Evolutionary conservation across 2,888 invertebrate genomes (phyloP), one percentile per base, ranked within the genome.

Genomic region (Mactromeris polynyma): DNA sequence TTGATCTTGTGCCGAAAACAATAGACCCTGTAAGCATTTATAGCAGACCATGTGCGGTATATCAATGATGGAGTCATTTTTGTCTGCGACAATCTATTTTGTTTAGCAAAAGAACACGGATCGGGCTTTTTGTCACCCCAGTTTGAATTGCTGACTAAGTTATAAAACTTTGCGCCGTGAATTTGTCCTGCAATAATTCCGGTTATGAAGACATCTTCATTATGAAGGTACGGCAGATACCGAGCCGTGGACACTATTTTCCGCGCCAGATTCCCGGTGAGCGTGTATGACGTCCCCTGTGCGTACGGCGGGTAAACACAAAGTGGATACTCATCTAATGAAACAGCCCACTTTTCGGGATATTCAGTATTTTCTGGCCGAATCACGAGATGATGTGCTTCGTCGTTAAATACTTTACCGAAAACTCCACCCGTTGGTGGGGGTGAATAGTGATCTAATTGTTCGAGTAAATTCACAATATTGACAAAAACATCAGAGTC

Each of bases 401-500:
- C 58, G 26, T 58, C 58, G 26, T 58, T 58, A 9, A 58, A 58
- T 11, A 58, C n/a, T 58, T 58, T 58, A 2, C 58, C 58, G n/a
- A 26, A 58, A 26, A 58, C 58, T 26, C 58, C 26, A 58, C 26
- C 58, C 1, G 58, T 26, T 26, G 1, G 58, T 58, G 58, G 21
- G 7, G n/a, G 3, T 21, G 58, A 2, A n/a, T 26, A 4, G 1
- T 3, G 26, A 7, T n/a, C 7, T n/a, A 58, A 7, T 58, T 58
- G 58, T n/a, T 58, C 58, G 26, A 58, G 26, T 58, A 58, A 58
- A 58, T 58, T 58, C n/a, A 58, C 26, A 51, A 84, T 51, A 38
- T 84, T 77, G 9, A 84, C 84, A 78, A 84, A 84, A 26, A 78
- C 78, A 46, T 84, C 84, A 54, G 77, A 46, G 36, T 84, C 84